phyloP scores from a whole-genome alignment of 2,797 vertebrate genomes.

The Channallabes apus region DNA sequence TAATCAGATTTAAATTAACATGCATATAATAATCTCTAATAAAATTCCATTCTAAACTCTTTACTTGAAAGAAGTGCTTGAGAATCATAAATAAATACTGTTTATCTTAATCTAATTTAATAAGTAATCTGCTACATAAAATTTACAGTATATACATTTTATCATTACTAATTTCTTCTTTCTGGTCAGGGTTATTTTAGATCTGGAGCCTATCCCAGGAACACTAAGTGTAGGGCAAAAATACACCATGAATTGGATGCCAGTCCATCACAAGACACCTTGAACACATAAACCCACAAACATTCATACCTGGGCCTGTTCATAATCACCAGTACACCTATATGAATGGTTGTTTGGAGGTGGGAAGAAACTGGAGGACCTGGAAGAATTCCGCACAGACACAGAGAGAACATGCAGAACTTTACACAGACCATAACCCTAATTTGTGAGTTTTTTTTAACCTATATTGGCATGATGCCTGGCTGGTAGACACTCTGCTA shows the following conservation, averaged over 20 bases:
- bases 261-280: neutral
- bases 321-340: neutral
- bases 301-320: neutral
- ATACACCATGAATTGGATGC: neutral
- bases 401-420: neutral
- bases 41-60: neutral
- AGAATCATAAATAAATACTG: neutral
- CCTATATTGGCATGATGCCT: neutral
- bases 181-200: neutral
- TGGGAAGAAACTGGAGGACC: neutral
- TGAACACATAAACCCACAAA: neutral
- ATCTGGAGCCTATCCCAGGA: neutral
- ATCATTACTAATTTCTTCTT: neutral
- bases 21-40: neutral
- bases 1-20: neutral
- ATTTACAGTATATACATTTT: neutral
- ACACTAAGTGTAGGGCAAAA: neutral
- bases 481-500: neutral
- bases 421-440: neutral
- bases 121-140: neutral
- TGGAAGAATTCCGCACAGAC: neutral
- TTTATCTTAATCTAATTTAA: neutral
- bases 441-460: neutral
- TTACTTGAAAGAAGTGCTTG: neutral
- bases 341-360: neutral